Evolutionary conservation across 2,797 vertebrate species (phyloP).

Genomic region (Tympanoctomys barrerae): DNA sequence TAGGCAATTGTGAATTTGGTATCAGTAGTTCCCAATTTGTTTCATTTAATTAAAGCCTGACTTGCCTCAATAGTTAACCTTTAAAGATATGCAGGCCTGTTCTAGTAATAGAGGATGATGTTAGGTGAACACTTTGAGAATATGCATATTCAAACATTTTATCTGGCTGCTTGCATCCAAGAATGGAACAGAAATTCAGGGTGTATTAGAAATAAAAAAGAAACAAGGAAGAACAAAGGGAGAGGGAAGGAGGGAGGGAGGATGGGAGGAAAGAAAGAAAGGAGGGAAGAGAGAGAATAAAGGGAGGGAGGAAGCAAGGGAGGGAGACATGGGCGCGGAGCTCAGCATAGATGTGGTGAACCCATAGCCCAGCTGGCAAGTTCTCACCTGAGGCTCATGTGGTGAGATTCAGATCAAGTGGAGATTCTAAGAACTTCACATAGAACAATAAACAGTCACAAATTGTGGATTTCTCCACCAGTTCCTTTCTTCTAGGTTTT

Average conservation of each 20-base stretch:
- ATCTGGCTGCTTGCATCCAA: neutral
- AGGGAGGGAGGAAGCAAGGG: neutral
- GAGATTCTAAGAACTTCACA: neutral
- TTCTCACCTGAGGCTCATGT: neutral
- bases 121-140: conserved; percentile 26
- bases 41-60: conserved; percentile 57
- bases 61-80: conserved; percentile 49
- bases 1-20: conserved; percentile 1
- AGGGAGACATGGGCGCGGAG: neutral
- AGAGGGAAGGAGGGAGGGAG: neutral
- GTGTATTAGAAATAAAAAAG: neutral
- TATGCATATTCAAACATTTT: conserved; percentile 1
- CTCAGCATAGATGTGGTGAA: neutral
- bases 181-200: conserved; percentile 8
- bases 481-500: neutral
- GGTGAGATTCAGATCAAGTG: neutral
- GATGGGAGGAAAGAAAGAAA: neutral
- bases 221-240: neutral
- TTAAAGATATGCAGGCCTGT: conserved; percentile 39
- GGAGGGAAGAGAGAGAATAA: too few species aligned
- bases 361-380: neutral
- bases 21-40: conserved; percentile 35
- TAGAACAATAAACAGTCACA: neutral
- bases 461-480: neutral
- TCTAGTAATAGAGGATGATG: neutral